Evolutionary conservation across 1,140 invertebrate genomes (phyloP), one percentile per base, ranked within the genome.

Genomic region (Cyphomyrmex costatus): DNA sequence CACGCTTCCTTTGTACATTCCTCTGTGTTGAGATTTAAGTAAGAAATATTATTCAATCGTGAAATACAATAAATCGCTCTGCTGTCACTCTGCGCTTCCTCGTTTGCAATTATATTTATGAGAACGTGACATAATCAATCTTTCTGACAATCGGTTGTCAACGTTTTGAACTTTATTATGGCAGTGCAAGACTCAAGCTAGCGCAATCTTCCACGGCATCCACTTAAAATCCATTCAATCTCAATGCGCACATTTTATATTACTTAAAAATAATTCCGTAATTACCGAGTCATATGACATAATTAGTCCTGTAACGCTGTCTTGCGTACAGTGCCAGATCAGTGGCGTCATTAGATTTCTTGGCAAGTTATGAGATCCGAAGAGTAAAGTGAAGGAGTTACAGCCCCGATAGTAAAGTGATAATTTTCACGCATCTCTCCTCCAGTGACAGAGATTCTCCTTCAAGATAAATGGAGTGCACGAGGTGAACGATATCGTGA

Each of bases 131-230:
- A 60, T 60, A 42, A 71, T 71, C n/a, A 33, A 10, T 63, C 21
- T 82, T 58, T 12, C 79, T 33, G 36, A 24, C 33, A 58, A 42
- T 73, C 53, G 16, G 42, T 49, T 71, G 27, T 82, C 79, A 82
- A 21, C 71, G 79, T 58, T 82, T 82, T 60, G 79, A 83, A 83
- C 53, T 61, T 61, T 53, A 49, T 60, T 60, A 33, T 74, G 79
- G 79, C 79, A 74, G 79, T 83, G 68, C 36, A 61, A 61, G 71
- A 56, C 79, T 83, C 36, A 73, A 46, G 36, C n/a, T 49, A 42
- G 68, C 12, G 24, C 24, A 42, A 61, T 24, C 66, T 33, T 71
- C 33, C 24, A 53, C 30, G 8, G 51, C 46, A 21, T 60, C 14
- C 24, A 12, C n/a, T 30, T 46, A 21, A 82, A 46, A 71, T 71